These are phyloP conservation scores for Selenia dentaria DNA, from an alignment of 2,888 invertebrate genomes.

Conservation along the genomic window DNA sequence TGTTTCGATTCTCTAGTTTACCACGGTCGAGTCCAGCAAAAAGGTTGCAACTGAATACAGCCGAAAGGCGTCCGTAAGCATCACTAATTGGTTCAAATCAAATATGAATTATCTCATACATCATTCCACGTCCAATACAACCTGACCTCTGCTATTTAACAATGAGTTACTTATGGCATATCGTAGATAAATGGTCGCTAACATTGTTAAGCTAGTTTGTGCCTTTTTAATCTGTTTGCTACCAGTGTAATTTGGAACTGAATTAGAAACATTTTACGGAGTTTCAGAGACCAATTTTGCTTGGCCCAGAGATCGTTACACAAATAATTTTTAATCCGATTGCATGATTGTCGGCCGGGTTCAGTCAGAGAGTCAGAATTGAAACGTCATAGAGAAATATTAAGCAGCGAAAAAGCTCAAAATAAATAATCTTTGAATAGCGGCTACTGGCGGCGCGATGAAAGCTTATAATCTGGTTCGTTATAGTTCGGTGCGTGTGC, in stretches of 20 bases:
- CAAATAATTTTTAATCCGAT: constrained; percentile 47
- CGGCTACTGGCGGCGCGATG: constrained; percentile 50
- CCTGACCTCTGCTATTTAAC: constrained; percentile 30
- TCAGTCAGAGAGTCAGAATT: constrained; percentile 64
- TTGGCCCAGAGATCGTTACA: constrained; percentile 47
- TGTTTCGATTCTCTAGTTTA: constrained; percentile 40
- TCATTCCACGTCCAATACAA: constrained; percentile 46
- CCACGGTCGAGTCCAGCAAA: constrained; percentile 41
- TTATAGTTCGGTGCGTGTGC: constrained; percentile 59
- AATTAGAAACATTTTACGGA: constrained; percentile 15
- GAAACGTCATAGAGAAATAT: constrained; percentile 72
- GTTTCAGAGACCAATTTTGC: constrained; percentile 36
- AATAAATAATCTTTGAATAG: constrained; percentile 53
- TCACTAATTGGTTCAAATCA: constrained; percentile 81
- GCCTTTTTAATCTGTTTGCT: constrained; percentile 6
- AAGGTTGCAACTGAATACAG: constrained; percentile 58
- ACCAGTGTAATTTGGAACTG: constrained; percentile 22
- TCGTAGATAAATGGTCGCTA: constrained; percentile 24
- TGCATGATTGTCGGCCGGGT: constrained; percentile 48
- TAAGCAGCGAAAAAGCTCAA: constrained; percentile 45
- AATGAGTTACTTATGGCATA: constrained; percentile 10
- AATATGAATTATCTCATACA: constrained; percentile 70
- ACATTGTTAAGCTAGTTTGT: constrained; percentile 18
- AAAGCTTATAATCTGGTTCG: constrained; percentile 72
- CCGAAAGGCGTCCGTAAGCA: constrained; percentile 64